Evolutionary conservation across 2,797 vertebrate genomes (phyloP).

Genomic region (Siniperca undulata): DNA sequence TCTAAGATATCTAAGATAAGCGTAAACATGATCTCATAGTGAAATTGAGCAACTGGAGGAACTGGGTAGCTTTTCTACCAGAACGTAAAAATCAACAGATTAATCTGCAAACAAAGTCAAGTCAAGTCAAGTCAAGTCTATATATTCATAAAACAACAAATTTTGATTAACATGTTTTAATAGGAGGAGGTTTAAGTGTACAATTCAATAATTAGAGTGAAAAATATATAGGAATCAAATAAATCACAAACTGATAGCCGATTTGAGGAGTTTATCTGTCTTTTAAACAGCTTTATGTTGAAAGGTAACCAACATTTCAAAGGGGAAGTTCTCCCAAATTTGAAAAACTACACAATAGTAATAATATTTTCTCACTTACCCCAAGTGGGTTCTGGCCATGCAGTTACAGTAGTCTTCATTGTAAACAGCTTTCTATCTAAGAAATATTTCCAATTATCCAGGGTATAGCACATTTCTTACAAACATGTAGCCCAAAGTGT

Average conservation of each 20-base stretch:
- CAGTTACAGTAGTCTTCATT: not conserved
- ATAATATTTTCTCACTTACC: not conserved
- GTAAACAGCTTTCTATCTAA: not conserved
- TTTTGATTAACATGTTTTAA: not conserved
- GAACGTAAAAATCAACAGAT: not conserved
- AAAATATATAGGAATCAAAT: not conserved
- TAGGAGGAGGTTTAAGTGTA: not conserved
- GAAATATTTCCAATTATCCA: not conserved
- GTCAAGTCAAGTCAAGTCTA: not conserved
- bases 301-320: not conserved
- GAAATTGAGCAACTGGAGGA: not conserved
- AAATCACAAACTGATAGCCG: not conserved
- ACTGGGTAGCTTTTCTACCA: not conserved
- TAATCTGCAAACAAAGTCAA: not conserved
- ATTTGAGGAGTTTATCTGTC: not conserved
- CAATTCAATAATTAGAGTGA: not conserved
- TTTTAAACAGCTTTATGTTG: not conserved
- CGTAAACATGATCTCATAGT: not conserved
- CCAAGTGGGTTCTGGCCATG: not conserved
- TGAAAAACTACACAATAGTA: not conserved
- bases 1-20: too few relatives aligned
- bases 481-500: too few relatives aligned
- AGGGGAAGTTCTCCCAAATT: not conserved
- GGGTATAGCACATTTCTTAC: too few relatives aligned
- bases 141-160: not conserved